Conservation (phyloP, 1,140 invertebrate species). For the Drosophila baimaii region DNA sequence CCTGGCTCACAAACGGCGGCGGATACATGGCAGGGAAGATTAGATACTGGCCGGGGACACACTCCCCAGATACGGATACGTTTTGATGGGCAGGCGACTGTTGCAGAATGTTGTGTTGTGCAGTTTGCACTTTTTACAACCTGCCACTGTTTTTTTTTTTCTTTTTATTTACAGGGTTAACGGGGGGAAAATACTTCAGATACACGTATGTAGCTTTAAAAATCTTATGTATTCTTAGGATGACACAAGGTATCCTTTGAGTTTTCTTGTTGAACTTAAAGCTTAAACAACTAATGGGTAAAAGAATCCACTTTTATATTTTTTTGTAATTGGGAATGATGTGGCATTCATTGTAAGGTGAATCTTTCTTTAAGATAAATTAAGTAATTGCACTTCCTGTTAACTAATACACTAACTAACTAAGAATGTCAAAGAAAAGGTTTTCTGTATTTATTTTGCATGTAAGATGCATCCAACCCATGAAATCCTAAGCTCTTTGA, state of each 20-base stretch:
- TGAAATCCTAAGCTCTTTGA: not conserved
- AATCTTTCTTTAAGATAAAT: not conserved
- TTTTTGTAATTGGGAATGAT: not conserved
- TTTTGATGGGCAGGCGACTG: conserved; percentile 3
- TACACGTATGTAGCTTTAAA: no score
- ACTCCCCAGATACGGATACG: conserved; percentile 22
- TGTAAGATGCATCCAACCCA: no score
- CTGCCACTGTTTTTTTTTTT: conserved; percentile 18
- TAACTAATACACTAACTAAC: no score
- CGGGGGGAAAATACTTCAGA: not conserved
- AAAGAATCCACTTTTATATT: not conserved
- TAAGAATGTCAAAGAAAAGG: no score
- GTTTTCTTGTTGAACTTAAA: not conserved
- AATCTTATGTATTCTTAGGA: not conserved
- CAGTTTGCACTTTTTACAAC: conserved; percentile 23
- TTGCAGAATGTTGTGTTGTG: conserved; percentile 1
- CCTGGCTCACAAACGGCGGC: conserved; percentile 45
- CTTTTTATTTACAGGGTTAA: conserved; percentile 10
- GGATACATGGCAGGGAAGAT: conserved; percentile 41
- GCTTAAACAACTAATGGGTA: not conserved
- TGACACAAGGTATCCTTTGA: not conserved
- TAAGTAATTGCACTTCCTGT: not conserved
- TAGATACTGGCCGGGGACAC: conserved; percentile 31
- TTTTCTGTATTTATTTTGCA: not conserved
- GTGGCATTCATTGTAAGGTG: no score